Conservation (phyloP, 1,140 invertebrate genomes). For the Glomeris maerens region DNA sequence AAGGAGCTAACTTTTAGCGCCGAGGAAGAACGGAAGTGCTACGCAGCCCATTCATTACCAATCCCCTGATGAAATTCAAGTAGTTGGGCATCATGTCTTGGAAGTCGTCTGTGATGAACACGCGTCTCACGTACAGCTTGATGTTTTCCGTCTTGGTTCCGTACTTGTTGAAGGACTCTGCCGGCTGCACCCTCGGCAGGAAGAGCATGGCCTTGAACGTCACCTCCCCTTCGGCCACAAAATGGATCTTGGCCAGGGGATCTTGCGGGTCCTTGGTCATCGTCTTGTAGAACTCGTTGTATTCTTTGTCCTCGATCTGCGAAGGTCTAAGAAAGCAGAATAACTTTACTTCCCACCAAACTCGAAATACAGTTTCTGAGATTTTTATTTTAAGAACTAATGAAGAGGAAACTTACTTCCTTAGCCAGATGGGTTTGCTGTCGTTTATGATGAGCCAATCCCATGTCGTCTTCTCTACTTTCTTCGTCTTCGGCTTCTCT, state of each 20-base stretch:
- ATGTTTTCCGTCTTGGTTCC: constrained; percentile 89
- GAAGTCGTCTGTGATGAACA: constrained; percentile 99
- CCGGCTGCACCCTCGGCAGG: constrained; percentile 72
- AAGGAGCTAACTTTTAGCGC: no score
- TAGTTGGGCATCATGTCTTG: constrained; percentile 99
- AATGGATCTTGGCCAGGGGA: constrained; percentile 81
- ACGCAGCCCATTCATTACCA: no score
- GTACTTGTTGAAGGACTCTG: constrained; percentile 89
- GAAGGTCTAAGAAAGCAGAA: constrained; percentile 38
- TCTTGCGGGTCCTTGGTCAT: constrained; percentile 80
- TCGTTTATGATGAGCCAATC: constrained; percentile 96
- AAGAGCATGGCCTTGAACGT: constrained; percentile 94
- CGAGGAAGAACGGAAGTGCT: no score
- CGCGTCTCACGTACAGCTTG: constrained; percentile 88
- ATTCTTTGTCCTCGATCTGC: constrained; percentile 76
- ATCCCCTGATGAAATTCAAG: constrained; percentile 81
- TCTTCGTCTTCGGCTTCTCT: constrained; percentile 74
- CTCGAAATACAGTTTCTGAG: not conserved
- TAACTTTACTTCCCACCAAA: no score
- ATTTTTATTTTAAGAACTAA: not conserved
- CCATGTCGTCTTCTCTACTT: constrained; percentile 91
- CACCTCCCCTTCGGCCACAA: constrained; percentile 95
- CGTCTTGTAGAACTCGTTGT: constrained; percentile 85
- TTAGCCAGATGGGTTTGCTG: constrained; percentile 93
- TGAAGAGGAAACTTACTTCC: constrained; percentile 44